Base-by-base conservation (phyloP, 2,113 vertebrate genomes). In the Papio anubis region DNA sequence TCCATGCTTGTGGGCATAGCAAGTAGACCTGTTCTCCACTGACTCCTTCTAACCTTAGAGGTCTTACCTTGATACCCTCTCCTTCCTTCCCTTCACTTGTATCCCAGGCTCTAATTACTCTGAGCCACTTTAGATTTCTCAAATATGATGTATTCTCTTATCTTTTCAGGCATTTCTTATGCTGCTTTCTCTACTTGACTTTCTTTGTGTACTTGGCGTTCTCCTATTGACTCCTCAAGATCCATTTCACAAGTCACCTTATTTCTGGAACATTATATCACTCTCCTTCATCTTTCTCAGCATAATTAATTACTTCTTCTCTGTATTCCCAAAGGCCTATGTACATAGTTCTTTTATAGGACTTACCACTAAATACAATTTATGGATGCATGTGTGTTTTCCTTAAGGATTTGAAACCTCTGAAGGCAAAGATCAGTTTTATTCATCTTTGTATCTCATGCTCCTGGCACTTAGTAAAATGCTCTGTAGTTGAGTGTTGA, bases 381-480 rank as follows among this genome's bases (percentile, higher is more conserved):
- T 95, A 76, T 95, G 57, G 93, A 80, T 66, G 9, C 30, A 43
- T 87, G 25, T 52, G 32, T 85, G 16, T 73, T 82, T 95, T 92
- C 12, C 40, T 72, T 3, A 82, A 55, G 70, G 17, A n/a, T 85
- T 96, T 91, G 82, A 94, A 88, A 85, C 73, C 55, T 88, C 59
- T 83, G 82, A 81, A 96, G 48, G 27, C 76, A 73, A 78, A 20
- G 13, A 64, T 86, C 43, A 48, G 59, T 86, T 96, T 94, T 96
- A 61, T 68, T 94, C 21, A 30, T 75, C 35, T 64, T 55, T 95
- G 40, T 57, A 43, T 88, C 18, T 93, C n/a, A 50, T 92, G 38
- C 40, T 38, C 48, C 68, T 96, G 66, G 43, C 40, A 76, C 14
- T 94, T 95, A 55, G 35, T 64, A 95, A 94, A 61, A 84, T 86